Evolutionary conservation across 2,113 vertebrate genomes (phyloP), one percentile per base, ranked within the genome.

Genomic region (Phaethornis superciliosus): DNA sequence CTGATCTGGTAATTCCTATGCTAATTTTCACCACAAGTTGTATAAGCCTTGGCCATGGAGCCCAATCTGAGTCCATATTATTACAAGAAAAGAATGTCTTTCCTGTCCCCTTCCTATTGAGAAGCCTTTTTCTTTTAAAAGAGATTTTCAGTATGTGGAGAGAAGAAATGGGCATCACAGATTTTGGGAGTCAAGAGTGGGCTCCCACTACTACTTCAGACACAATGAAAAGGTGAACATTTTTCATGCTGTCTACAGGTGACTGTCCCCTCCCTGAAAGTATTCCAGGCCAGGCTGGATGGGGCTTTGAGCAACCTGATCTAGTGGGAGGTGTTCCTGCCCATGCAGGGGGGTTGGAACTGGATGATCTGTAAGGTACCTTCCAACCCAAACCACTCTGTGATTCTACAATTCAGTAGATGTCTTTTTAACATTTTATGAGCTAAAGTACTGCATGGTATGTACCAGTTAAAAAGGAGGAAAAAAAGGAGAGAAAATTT

Each of bases 11-110:
- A 82, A 94, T 91, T 93, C 88, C 21, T 76, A 55, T 76, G 79
- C 51, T 90, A 92, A 94, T 91, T 96, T 94, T 93, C 81, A 91
- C 35, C 49, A 67, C 62, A 85, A 55, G 91, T 90, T 86, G 65
- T 58, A 88, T 62, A 55, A 62, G 9, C 76, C 86, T 15, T 82
- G 82, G 62, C 80, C 80, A 86, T 16, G 5, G 46, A 81, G 46
- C 26, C 46, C 46, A 83, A 32, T 58, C 13, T 33, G 40, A 92
- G 81, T 32, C 42, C 69, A 69, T 85, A 89, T 63, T 88, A 69
- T 85, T 76, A 59, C 4, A 75, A 55, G 18, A 74, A 74, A 91
- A 79, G 21, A 20, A 44, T 1, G 2, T 4, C 7, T 28, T 81
- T 35, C 1, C 1, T 8, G 2, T 7, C 7, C 17, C 10, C 47